Percentiles rank a stretch among this genome's conserved stretches.
Conservation (phyloP, 2,888 invertebrate species). For the Ichneumoninae sp. region DNA sequence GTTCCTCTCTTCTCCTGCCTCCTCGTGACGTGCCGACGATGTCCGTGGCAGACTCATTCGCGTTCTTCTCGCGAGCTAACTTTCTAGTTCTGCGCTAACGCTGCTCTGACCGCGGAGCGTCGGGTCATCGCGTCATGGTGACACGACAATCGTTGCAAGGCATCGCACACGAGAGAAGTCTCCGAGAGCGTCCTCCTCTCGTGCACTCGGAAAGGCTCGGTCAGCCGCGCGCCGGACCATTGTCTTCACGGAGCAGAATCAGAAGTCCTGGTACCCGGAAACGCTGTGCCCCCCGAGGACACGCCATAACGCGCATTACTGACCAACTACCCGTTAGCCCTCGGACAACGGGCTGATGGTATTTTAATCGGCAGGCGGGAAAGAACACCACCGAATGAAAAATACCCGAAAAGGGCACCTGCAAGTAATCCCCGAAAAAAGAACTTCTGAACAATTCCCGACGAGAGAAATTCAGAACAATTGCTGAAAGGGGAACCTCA, state of each 20-base stretch:
- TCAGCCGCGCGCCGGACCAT: slow-evolving; percentile 62
- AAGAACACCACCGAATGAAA: no score
- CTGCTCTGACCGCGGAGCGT: slow-evolving; percentile 12
- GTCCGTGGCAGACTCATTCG: slow-evolving; percentile 43
- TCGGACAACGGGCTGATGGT: slow-evolving; percentile 28
- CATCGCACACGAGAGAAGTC: slow-evolving; percentile 74
- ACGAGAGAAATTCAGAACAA: no score
- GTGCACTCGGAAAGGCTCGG: slow-evolving; percentile 42
- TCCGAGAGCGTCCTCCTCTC: slow-evolving; percentile 22
- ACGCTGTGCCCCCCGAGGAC: slow-evolving; percentile 1
- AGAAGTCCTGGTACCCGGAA: slow-evolving; percentile 47
- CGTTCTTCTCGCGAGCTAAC: slow-evolving; percentile 68
- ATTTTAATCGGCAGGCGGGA: slow-evolving; percentile 1
- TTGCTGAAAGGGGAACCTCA: no score
- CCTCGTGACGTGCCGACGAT: slow-evolving; percentile 62
- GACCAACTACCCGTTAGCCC: slow-evolving; percentile 23
- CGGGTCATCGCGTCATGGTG: slow-evolving; percentile 77
- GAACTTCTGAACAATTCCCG: no score
- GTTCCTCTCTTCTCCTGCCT: slow-evolving; percentile 17
- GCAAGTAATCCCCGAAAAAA: no score
- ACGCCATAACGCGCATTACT: slow-evolving; percentile 2
- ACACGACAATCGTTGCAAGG: slow-evolving; percentile 79
- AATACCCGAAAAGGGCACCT: no score
- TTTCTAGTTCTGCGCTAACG: slow-evolving; percentile 65
- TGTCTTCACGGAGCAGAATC: slow-evolving; percentile 54